Evolutionary conservation across 2,113 vertebrate species (phyloP), one percentile per base, ranked within the genome.

Genomic region (Campylorhamphus procurvoides): DNA sequence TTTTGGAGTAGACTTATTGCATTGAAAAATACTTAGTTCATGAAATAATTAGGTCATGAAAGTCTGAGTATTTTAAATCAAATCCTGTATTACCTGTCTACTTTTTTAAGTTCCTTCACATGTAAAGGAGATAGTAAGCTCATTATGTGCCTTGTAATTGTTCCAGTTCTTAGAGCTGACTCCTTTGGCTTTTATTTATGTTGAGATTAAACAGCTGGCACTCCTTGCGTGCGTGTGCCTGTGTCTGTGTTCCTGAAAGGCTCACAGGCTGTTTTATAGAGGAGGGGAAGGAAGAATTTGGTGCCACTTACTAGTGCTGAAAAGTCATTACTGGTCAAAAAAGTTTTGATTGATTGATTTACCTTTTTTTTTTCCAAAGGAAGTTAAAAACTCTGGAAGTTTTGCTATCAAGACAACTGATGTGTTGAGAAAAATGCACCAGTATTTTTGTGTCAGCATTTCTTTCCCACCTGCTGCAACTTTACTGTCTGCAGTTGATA

Each of bases 381-480:
- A n/a, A 60, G 9, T 8, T 39, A 39, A 47, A 44, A 40, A 31
- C 40, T 27, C 7, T 84, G 6, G 40, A 56, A 37, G 17, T 95
- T 81, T 81, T 10, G 3, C 67, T 68, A 24, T 53, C 80, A 67
- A 78, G 59, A n/a, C 52, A 84, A 49, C 29, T 72, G 71, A 50
- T 18, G 1, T 20, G 18, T 82, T 81, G 56, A 47, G 40, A 8
- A 74, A 67, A 78, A 60, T 6, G 33, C 27, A 7, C 24, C 9
- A 12, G 7, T 55, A 17, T 68, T 97, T 93, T 91, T 94, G 23
- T 94, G 55, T 94, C 81, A 53, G 58, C 64, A 29, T 95, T 95
- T 94, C 31, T 81, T 93, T 91, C 53, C 77, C 92, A 94, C 83
- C 79, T 95, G 90, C 87, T 95, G 63, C 76, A 87, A 25, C 52